Conservation (phyloP, 2,113 vertebrate species). For the Orthochromis indermauri region DNA sequence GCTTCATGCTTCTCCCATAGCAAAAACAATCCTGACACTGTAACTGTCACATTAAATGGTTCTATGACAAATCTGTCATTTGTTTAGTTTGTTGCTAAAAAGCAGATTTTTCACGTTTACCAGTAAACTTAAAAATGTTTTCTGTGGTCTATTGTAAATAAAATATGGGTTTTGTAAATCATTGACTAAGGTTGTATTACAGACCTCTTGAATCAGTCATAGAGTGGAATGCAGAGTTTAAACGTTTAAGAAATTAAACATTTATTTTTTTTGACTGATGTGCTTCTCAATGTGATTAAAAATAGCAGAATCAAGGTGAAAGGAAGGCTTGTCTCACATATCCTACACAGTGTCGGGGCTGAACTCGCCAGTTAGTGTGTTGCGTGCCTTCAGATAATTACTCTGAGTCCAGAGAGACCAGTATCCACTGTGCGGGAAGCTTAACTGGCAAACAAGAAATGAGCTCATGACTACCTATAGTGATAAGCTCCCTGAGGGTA, state of each 20-base stretch:
- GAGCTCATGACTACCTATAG: constrained; percentile 64
- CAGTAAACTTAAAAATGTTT: background rate
- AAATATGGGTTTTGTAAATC: background rate
- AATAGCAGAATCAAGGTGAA: background rate
- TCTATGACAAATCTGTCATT: background rate
- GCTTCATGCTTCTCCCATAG: background rate
- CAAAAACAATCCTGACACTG: background rate
- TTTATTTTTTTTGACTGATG: constrained; percentile 3
- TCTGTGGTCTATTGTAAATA: background rate
- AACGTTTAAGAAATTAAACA: constrained; percentile 3
- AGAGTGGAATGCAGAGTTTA: background rate
- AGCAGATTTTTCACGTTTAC: background rate
- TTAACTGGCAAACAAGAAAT: constrained; percentile 47
- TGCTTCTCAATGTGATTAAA: background rate
- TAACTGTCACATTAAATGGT: background rate
- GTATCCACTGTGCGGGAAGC: constrained; percentile 42
- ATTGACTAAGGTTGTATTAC: background rate
- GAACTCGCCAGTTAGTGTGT: constrained; percentile 9
- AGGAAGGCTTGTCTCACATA: background rate
- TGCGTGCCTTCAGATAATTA: constrained; percentile 70
- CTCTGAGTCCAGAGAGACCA: constrained; percentile 51
- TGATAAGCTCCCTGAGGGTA: constrained; percentile 25
- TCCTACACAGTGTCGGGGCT: background rate
- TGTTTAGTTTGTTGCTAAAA: background rate
- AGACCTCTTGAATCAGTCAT: background rate